A percentile compares a stretch with the other conserved stretches of the same genome.
Evolutionary conservation across 2,797 vertebrate genomes (phyloP).

Genomic region (Centropyge bicolor): DNA sequence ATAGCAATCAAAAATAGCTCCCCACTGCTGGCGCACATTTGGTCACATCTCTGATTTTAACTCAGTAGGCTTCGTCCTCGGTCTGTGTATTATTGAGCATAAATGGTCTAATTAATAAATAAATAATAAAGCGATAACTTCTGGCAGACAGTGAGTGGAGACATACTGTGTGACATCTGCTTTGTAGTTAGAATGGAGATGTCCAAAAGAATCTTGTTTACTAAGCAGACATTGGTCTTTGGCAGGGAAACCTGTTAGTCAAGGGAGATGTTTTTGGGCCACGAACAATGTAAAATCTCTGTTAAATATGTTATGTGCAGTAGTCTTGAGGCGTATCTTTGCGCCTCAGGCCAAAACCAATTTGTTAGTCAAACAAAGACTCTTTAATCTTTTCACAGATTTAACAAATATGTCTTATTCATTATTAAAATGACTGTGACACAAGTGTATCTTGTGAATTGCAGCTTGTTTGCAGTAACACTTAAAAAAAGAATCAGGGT

Average conservation of each 20-base stretch:
- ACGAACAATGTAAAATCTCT: constrained; percentile 80
- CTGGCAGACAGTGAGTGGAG: constrained; percentile 77
- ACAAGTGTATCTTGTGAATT: constrained; percentile 40
- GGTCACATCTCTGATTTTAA: constrained; percentile 55
- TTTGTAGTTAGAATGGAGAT: constrained; percentile 79
- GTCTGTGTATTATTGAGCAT: constrained; percentile 44
- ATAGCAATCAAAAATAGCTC: constrained; percentile 70
- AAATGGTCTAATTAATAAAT: constrained; percentile 78
- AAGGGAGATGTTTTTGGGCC: constrained; percentile 83
- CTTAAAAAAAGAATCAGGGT: not conserved
- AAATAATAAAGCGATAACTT: constrained; percentile 77
- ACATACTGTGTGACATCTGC: constrained; percentile 86
- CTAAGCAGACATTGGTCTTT: constrained; percentile 83
- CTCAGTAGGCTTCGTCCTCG: constrained; percentile 36
- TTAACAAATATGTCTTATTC: constrained; percentile 63
- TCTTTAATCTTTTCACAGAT: constrained; percentile 66
- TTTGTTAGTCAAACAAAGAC: constrained; percentile 77
- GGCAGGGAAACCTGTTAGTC: constrained; percentile 82
- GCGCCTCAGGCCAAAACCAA: constrained; percentile 71
- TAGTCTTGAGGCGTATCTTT: constrained; percentile 72
- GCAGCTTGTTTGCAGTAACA: constrained; percentile 26
- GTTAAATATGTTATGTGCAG: constrained; percentile 80
- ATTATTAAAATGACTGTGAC: constrained; percentile 64
- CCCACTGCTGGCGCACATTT: constrained; percentile 36
- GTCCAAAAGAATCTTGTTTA: constrained; percentile 84